These are phyloP conservation scores for Accipiter badius DNA, from an alignment of 2,797 vertebrate species.

Conservation along the genomic window DNA sequence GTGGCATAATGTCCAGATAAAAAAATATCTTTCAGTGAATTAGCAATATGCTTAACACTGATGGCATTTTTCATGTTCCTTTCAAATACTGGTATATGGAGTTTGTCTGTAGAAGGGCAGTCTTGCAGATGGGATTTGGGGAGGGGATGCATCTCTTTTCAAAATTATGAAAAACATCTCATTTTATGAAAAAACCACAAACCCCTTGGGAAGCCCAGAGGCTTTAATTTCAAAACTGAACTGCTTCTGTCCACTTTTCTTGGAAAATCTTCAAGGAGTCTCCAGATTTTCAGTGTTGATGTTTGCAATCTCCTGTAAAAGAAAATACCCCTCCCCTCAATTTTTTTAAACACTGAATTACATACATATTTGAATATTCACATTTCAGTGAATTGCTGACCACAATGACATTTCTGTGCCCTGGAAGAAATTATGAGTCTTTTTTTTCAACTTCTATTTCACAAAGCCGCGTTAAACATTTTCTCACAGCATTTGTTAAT, in stretches of 20 bases:
- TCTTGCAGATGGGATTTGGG: neutral
- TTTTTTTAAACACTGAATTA: neutral
- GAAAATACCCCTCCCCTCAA: neutral
- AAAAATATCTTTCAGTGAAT: neutral
- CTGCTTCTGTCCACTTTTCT: conserved; percentile 35
- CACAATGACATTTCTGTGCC: neutral
- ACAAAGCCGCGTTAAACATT: conserved; percentile 23
- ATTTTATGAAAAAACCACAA: conserved; percentile 38
- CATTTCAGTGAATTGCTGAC: neutral
- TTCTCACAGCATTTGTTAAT: conserved; percentile 50
- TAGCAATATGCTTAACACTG: neutral
- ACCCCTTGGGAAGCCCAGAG: neutral
- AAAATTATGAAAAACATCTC: conserved; percentile 32
- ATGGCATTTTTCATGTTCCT: neutral
- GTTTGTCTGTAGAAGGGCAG: neutral
- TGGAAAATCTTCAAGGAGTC: conserved; percentile 22
- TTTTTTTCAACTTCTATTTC: neutral
- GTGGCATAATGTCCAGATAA: neutral
- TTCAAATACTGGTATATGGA: neutral
- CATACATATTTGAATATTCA: neutral
- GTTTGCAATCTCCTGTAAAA: neutral
- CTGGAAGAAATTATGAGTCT: neutral
- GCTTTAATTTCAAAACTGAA: conserved; percentile 34
- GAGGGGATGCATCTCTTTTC: neutral
- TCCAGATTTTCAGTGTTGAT: conserved; percentile 12